Percentiles rank a stretch among this genome's conserved stretches.
phyloP scores from a whole-genome alignment of 2,888 invertebrate species.

The Morpho achilles region DNA sequence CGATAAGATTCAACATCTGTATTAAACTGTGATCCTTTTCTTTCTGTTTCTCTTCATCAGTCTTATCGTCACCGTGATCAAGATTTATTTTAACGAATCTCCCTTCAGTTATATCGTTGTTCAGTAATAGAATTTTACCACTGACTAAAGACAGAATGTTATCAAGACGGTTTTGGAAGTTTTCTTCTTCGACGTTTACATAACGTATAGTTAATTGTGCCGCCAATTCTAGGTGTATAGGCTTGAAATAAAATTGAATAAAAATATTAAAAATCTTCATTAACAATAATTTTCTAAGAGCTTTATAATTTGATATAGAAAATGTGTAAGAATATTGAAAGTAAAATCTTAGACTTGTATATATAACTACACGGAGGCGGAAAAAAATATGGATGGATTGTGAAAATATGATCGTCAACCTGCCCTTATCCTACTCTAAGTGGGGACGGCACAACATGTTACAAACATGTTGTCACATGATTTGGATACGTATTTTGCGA shows the following conservation, averaged over 20 bases:
- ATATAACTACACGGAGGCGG: too few species aligned
- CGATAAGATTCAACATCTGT: slow-evolving; percentile 84
- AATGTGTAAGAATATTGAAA: too few species aligned
- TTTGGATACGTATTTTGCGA: too few species aligned
- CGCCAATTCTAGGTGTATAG: slow-evolving; percentile 85
- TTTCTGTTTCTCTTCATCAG: slow-evolving; percentile 80
- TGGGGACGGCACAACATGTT: too few species aligned
- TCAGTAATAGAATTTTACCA: slow-evolving; percentile 71
- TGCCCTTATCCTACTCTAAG: too few species aligned
- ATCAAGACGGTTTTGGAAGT: slow-evolving; percentile 83
- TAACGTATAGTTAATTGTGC: slow-evolving; percentile 90
- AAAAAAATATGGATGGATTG: too few species aligned
- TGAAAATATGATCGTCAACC: too few species aligned
- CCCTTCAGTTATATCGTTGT: slow-evolving; percentile 74
- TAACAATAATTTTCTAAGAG: too few species aligned
- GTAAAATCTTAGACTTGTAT: too few species aligned
- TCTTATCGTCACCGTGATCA: slow-evolving; percentile 51
- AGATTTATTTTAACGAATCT: slow-evolving; percentile 78
- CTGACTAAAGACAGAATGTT: slow-evolving; percentile 80
- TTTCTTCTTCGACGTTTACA: slow-evolving; percentile 85
- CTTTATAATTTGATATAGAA: too few species aligned
- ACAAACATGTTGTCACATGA: too few species aligned
- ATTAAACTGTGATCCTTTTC: slow-evolving; percentile 86
- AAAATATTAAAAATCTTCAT: not conserved
- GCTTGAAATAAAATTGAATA: slow-evolving; percentile 49